Evolutionary conservation across 2,888 invertebrate genomes (phyloP), one percentile per base, ranked within the genome.

Genomic region (Apoda limacodes): DNA sequence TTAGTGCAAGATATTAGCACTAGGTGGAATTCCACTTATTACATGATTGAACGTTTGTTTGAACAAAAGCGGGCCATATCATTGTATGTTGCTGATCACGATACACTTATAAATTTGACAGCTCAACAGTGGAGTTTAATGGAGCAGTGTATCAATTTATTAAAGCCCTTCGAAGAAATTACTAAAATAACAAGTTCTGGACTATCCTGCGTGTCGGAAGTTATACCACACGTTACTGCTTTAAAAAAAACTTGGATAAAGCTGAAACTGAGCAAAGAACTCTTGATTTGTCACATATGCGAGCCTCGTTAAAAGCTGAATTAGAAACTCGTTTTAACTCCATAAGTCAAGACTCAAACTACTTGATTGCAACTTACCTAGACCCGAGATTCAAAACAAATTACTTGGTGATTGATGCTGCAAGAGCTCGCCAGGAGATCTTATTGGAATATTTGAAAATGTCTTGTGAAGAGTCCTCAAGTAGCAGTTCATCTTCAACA

Each of bases 151-250:
- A 34, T 48, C 17, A 41, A 19, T 11, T 36, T 46, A 4, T 32
- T 50, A 3, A 45, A 49, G 37, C 47, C 50, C 1, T 52, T 50
- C 28, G 46, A 50, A 32, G 49, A 50, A 25, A 48, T 52, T 17
- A 50, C 48, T 1, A 50, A 50, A 42, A 45, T 45, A 9, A 43
- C 40, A 3, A 50, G 47, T 13, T 48, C 50, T 22, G 40, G 40
- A 23, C n/a, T 42, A 4, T 46, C 46, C 2, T 47, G 46, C 30
- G 39, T 50, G 2, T 48, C 46, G 0, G 45, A 51, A 38, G 43
- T 39, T 2, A 47, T 47, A 21, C 45, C 43, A 26, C 39, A 46
- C 19, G 33, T 25, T 3, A 9, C 19, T 21, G 22, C 37, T 5
- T 42, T 45, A 12, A 25, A 26, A 46, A 34, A 10, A 46, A 45